Evolutionary conservation across 2,113 vertebrate species (phyloP).

Genomic region (Fulmarus glacialis): DNA sequence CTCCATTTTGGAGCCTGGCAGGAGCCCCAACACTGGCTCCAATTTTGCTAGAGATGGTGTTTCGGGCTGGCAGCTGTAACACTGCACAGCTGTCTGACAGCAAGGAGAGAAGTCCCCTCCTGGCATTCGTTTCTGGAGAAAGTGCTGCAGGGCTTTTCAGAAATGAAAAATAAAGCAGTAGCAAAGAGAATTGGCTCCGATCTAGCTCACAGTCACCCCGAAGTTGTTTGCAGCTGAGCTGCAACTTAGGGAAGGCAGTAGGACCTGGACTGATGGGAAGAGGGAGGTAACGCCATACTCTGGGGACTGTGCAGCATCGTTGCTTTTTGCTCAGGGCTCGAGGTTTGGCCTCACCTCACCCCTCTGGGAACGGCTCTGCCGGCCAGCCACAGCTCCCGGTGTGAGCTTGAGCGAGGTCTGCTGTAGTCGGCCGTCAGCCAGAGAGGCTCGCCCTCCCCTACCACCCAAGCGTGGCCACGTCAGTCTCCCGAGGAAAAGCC

Average conservation of each 20-base stretch:
- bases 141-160: background rate
- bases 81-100: background rate
- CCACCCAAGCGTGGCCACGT: fast-evolving
- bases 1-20: background rate
- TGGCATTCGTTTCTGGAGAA: background rate
- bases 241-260: background rate
- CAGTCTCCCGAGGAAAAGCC: background rate
- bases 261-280: background rate
- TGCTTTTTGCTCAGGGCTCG: background rate
- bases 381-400: background rate
- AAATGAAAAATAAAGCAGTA: background rate
- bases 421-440: fast-evolving
- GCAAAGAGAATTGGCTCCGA: background rate
- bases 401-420: background rate
- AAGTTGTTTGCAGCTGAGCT: background rate
- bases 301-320: fast-evolving
- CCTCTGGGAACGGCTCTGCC: background rate
- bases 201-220: background rate
- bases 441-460: background rate
- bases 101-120: background rate
- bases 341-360: background rate
- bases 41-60: background rate
- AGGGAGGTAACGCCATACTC: background rate
- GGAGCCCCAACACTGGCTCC: background rate
- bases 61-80: background rate